phyloP scores from a whole-genome alignment of 2,888 invertebrate genomes.

The Chrysina gloriosa region DNA sequence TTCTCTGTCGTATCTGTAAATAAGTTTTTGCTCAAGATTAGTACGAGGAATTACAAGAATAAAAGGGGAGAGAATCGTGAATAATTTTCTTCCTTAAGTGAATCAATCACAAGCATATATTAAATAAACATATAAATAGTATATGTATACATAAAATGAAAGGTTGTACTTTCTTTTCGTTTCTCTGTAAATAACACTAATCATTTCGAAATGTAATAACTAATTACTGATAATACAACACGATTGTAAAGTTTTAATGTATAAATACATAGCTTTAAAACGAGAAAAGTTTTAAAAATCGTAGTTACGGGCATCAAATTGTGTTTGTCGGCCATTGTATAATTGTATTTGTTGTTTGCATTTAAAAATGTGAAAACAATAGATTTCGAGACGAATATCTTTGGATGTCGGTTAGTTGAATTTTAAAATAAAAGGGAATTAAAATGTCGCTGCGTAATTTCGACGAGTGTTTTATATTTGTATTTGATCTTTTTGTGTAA shows the following conservation, averaged over 20 bases:
- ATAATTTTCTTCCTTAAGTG: neutral
- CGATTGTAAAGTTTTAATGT: slow-evolving; percentile 32
- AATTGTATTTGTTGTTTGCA: slow-evolving; percentile 4
- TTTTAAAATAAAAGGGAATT: slow-evolving; percentile 30
- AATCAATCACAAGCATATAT: neutral
- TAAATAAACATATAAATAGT: neutral
- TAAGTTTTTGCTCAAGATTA: slow-evolving; percentile 27
- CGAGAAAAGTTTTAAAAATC: slow-evolving; percentile 22
- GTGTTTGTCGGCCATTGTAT: slow-evolving; percentile 9
- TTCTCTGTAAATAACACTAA: slow-evolving; percentile 11
- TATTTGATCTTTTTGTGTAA: neutral
- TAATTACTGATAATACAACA: slow-evolving; percentile 11
- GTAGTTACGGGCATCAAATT: slow-evolving; percentile 26
- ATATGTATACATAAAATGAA: neutral
- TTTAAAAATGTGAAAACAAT: slow-evolving; percentile 6
- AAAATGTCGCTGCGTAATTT: slow-evolving; percentile 20
- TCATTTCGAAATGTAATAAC: slow-evolving; percentile 25
- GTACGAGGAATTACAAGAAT: neutral
- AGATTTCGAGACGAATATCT: slow-evolving; percentile 15
- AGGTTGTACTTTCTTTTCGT: slow-evolving; percentile 10
- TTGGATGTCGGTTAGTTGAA: slow-evolving; percentile 28
- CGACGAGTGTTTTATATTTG: slow-evolving; percentile 17
- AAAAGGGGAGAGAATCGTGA: neutral
- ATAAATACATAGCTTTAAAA: slow-evolving; percentile 37
- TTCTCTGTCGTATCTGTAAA: slow-evolving; percentile 11